Base-by-base conservation (phyloP, 1,140 invertebrate species). In the Anastrepha obliqua region DNA sequence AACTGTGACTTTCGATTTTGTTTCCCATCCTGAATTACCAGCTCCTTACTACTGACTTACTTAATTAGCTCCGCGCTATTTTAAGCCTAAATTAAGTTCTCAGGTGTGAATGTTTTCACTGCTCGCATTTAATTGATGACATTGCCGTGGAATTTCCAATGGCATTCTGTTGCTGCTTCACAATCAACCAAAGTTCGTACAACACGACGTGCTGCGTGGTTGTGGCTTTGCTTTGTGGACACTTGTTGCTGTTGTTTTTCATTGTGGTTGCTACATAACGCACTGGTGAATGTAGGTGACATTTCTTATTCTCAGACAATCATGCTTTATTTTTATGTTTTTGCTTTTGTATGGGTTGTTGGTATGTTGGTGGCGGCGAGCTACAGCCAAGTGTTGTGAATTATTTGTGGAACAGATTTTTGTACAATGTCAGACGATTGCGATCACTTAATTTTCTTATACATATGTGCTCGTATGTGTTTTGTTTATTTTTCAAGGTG, bases 131-230 rank as follows among this genome's bases (percentile, higher is more conserved):
- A 92, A 92, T 92, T 92, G 91, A 92, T 91, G 91, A 92, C 91
- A 92, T 92, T 90, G 91, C 91, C 89, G 89, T 90, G 91, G 91
- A 92, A 92, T 92, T 92, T 91, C 90, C 87, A 90, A 90, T 91
- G 91, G 91, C 89, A 74, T 74, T 74, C 39, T 47, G 67, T 44
- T 74, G 67, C 3, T 47, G 42, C 44, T 42, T 17, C 44, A 47
- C 67, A n/a, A 74, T 88, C 87, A 70, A 65, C 20, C 17, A 29
- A n/a, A 44, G 13, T 62, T 86, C n/a, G 17, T 13, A 86, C 17
- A 87, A 55, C 62, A n/a, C 67, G 29, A 87, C 62, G 13, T 70
- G 55, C 67, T 87, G 20, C 64, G 64, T 47, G n/a, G 51, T 74
- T 58, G 62, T 62, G 60, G 60, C 17, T 55, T 39, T 42, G 86